Conservation (phyloP, 1,140 invertebrate genomes). For the Aphelenchoides fujianensis region DNA sequence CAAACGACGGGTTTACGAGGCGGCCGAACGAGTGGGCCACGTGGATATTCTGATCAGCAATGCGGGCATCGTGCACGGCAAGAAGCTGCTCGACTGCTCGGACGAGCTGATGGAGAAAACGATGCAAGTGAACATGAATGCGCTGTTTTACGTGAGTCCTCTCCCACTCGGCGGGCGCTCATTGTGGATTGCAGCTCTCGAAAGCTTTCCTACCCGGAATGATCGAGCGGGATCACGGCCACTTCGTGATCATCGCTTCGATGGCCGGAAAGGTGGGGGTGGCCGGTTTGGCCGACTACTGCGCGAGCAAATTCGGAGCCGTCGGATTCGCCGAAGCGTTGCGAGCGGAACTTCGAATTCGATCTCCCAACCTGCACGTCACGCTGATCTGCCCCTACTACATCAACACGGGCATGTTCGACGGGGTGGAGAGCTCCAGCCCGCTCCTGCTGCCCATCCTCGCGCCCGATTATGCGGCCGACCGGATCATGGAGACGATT, state of each 20-base stretch:
- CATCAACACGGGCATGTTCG: constrained; percentile 92
- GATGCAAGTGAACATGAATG: constrained; percentile 70
- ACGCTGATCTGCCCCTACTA: constrained; percentile 83
- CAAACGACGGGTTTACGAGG: constrained; percentile 73
- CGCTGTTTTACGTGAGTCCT: constrained; percentile 72
- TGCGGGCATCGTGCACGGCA: constrained; percentile 51
- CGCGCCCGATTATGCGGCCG: constrained; percentile 79
- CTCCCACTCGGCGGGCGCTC: neutral
- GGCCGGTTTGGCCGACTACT: constrained; percentile 85
- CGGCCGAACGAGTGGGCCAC: constrained; percentile 76
- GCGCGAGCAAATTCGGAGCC: constrained; percentile 86
- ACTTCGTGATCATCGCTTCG: constrained; percentile 89
- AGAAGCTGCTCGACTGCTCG: constrained; percentile 75
- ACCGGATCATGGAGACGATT: constrained; percentile 77
- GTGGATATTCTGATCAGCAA: constrained; percentile 76
- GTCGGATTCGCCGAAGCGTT: constrained; percentile 86
- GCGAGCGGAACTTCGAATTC: constrained; percentile 70
- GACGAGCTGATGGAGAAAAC: constrained; percentile 71
- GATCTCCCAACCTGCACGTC: constrained; percentile 74
- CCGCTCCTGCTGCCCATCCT: constrained; percentile 76
- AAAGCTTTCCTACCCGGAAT: constrained; percentile 78
- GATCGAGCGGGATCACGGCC: constrained; percentile 75
- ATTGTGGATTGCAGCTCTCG: constrained; percentile 64
- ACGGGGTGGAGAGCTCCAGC: constrained; percentile 74
- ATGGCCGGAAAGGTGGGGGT: constrained; percentile 81